Base-by-base conservation (phyloP, 1,140 invertebrate genomes). In the Zaprionus africanus region DNA sequence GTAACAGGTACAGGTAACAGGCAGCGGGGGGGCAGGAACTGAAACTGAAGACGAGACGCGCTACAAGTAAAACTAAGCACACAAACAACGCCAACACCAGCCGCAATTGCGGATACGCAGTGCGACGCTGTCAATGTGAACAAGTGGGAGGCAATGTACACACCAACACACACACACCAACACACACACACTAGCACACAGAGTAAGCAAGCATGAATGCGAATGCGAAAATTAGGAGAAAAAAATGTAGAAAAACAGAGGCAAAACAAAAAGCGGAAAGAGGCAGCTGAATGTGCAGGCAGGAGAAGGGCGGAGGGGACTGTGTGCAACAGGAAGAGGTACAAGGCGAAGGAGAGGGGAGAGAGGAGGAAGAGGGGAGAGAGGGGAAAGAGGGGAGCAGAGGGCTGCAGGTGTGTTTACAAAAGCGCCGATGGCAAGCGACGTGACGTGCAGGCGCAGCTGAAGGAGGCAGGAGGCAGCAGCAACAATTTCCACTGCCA, bases 161-260 rank as follows among this genome's bases (percentile, higher is more conserved):
- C 28, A 57, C 54, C 34, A 5, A 41, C 6, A 49, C 26, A 49
- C 26, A n/a, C 13, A 49, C 54, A 57, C 13, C 0, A 6, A 34
- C 13, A 17, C 24, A 11, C 15, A 57, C 54, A 34, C 6, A 57
- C 54, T 34, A 28, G 34, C 26, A 34, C 5, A 1, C 26, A 57
- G 1, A 17, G n/a, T 5, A 17, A 34, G 26, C 24, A 9, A n/a
- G 13, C 24, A 17, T 46, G 41, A 46, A 24, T 53, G 51, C 19
- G 54, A 57, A 57, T 57, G 22, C 1, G n/a, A 46, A 46, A 46
- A 46, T 46, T 46, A 46, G 41, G 41, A 46, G 38, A 41, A 41
- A 46, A 46, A 46, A 46, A 46, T n/a, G n/a, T 46, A 17, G n/a
- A n/a, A 46, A 17, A 46, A 11, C 41, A 17, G n/a, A 19, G n/a